A percentile compares a stretch with the other conserved stretches of the same genome.
These are phyloP conservation scores for Blastobasis adustella DNA, from an alignment of 2,888 invertebrate genomes.

Conservation along the genomic window DNA sequence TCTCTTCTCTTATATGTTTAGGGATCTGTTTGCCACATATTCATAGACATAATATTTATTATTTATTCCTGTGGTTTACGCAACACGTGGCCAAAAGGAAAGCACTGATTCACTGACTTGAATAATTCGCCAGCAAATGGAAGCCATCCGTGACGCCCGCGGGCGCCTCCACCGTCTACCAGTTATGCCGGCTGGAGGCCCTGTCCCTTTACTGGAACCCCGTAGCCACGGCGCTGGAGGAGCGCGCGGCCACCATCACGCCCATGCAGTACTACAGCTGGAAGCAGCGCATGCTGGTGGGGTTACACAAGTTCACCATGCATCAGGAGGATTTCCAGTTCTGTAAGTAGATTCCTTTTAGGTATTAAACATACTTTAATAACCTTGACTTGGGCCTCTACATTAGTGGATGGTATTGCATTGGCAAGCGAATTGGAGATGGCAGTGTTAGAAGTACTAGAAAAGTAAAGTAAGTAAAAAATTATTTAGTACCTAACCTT, in stretches of 20 bases:
- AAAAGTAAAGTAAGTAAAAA: too few relatives aligned
- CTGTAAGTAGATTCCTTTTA: conserved; percentile 71
- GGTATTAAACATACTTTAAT: background rate
- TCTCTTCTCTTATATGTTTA: too few relatives aligned
- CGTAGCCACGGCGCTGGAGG: conserved; percentile 67
- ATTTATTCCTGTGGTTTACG: too few relatives aligned
- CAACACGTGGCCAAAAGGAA: too few relatives aligned
- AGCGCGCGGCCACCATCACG: conserved; percentile 64
- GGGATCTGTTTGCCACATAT: too few relatives aligned
- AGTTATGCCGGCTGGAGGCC: conserved; percentile 84
- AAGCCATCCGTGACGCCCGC: conserved; percentile 79
- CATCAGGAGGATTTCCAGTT: conserved; percentile 87
- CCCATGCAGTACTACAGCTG: conserved; percentile 79
- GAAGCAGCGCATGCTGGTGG: conserved; percentile 84
- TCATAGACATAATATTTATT: too few relatives aligned
- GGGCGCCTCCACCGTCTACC: conserved; percentile 78
- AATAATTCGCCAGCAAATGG: conserved; percentile 78
- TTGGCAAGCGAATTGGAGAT: too few relatives aligned
- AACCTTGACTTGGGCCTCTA: too few relatives aligned
- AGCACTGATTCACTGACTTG: too few relatives aligned
- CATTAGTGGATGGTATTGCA: too few relatives aligned
- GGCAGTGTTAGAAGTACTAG: too few relatives aligned
- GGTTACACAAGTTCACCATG: conserved; percentile 84
- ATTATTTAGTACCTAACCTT: too few relatives aligned
- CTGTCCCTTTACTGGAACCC: conserved; percentile 87